Evolutionary conservation across 1,140 invertebrate species (phyloP).

Genomic region (Drosophila neocordata): DNA sequence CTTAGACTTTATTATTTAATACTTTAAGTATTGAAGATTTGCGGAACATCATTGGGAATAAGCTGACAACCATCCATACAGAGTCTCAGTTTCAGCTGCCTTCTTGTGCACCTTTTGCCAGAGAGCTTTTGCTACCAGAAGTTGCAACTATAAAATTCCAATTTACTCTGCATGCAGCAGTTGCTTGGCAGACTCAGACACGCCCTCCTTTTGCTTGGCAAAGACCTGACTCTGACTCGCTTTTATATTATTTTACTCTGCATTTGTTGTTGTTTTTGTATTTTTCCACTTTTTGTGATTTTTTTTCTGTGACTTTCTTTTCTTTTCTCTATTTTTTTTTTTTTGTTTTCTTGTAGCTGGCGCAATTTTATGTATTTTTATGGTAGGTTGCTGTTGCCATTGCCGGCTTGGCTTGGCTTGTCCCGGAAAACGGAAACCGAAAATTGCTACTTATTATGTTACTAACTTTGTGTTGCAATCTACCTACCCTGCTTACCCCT

Average conservation of each 20-base stretch:
- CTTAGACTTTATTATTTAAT: too few relatives aligned
- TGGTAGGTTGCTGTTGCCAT: constrained; percentile 69
- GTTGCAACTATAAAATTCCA: constrained; percentile 75
- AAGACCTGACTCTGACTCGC: constrained; percentile 26
- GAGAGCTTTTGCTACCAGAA: constrained; percentile 36
- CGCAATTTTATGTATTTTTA: constrained; percentile 80
- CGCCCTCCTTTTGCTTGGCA: constrained; percentile 25
- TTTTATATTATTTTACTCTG: constrained; percentile 8
- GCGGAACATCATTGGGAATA: background rate
- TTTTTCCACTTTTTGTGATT: constrained; percentile 20
- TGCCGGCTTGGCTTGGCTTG: constrained; percentile 57
- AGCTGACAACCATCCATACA: background rate
- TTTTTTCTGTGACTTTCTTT: too few relatives aligned
- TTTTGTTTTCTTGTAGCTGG: constrained; percentile 66
- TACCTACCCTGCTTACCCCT: constrained; percentile 18
- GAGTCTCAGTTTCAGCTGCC: constrained; percentile 30
- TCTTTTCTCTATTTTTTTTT: constrained; percentile 4
- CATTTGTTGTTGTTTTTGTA: constrained; percentile 7
- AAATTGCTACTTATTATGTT: constrained; percentile 81
- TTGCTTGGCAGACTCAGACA: constrained; percentile 61
- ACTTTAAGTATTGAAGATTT: too few relatives aligned
- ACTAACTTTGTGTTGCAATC: constrained; percentile 75
- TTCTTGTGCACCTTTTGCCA: constrained; percentile 54
- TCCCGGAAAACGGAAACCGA: constrained; percentile 79
- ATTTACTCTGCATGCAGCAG: constrained; percentile 72